These are phyloP conservation scores for Sebastes elongatus DNA, from an alignment of 2,797 vertebrate species.

Conservation along the genomic window DNA sequence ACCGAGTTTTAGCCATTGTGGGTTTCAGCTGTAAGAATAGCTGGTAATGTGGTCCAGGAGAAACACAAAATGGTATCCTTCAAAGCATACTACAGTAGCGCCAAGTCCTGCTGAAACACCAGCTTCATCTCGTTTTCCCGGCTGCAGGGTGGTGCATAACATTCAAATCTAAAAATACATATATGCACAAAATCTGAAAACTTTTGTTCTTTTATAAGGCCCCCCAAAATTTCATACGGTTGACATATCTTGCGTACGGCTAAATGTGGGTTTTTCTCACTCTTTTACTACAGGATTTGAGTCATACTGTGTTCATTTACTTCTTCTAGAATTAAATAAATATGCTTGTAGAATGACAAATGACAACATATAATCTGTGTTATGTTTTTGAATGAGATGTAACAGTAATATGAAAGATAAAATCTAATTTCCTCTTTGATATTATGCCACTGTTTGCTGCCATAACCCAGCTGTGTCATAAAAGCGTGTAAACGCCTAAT, in stretches of 20 bases:
- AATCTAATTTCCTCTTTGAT: neutral
- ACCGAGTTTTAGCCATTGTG: constrained; percentile 64
- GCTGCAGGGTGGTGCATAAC: neutral
- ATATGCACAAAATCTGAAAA: neutral
- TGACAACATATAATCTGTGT: neutral
- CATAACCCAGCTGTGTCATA: neutral
- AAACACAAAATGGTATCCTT: constrained; percentile 48
- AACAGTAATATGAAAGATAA: neutral
- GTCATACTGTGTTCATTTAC: neutral
- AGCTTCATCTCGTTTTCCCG: constrained; percentile 2
- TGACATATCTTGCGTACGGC: neutral
- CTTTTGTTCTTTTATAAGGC: neutral
- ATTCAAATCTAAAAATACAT: constrained; percentile 14
- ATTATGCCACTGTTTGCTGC: neutral
- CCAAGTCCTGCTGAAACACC: constrained; percentile 19
- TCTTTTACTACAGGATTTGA: neutral
- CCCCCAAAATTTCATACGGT: neutral
- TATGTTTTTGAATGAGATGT: neutral
- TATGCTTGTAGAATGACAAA: neutral
- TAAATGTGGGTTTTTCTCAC: neutral
- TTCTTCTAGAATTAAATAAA: neutral
- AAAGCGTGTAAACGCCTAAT: neutral
- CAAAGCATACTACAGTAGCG: neutral
- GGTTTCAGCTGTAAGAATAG: constrained; percentile 47
- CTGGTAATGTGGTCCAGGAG: constrained; percentile 23